A percentile compares a stretch with the other conserved stretches of the same genome.
phyloP scores from a whole-genome alignment of 2,888 invertebrate species.

The Parelbella ahira region DNA sequence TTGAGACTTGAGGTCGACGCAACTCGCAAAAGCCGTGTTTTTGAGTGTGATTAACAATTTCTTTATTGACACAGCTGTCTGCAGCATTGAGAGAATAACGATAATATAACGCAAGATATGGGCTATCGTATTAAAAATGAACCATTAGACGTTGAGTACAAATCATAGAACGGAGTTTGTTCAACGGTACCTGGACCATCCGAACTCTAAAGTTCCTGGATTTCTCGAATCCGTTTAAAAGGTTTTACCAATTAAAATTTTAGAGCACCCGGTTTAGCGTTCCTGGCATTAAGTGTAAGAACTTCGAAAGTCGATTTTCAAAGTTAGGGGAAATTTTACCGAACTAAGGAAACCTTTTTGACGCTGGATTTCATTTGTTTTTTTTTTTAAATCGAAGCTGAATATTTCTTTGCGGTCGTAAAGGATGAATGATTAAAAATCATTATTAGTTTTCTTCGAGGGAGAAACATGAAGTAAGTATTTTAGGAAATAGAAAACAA shows the following conservation, averaged over 20 bases:
- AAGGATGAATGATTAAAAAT: not conserved
- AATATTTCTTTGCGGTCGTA: not conserved
- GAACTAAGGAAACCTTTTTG: constrained; percentile 22
- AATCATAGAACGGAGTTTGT: constrained; percentile 21
- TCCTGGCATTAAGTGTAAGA: constrained; percentile 26
- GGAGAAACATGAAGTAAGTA: too few relatives aligned
- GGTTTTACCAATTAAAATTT: constrained; percentile 27
- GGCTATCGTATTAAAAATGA: too few relatives aligned
- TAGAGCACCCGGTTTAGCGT: constrained; percentile 24
- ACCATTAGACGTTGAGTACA: constrained; percentile 9
- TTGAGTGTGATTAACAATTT: too few relatives aligned
- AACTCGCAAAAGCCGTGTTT: too few relatives aligned
- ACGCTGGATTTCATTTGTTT: constrained; percentile 11
- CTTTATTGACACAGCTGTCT: too few relatives aligned
- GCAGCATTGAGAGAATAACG: too few relatives aligned
- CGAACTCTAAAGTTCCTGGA: constrained; percentile 22
- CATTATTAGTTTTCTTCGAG: too few relatives aligned
- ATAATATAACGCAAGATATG: too few relatives aligned
- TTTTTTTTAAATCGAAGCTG: constrained; percentile 1
- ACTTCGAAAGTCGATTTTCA: constrained; percentile 24
- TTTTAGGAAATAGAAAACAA: too few relatives aligned
- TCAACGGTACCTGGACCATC: constrained; percentile 22
- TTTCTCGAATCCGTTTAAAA: constrained; percentile 25
- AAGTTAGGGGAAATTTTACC: constrained; percentile 19
- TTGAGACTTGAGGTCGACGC: too few relatives aligned